Percentiles rank a stretch among this genome's conserved stretches.
Evolutionary conservation across 2,113 vertebrate genomes (phyloP).

Genomic region (Poeciliopsis prolifica): DNA sequence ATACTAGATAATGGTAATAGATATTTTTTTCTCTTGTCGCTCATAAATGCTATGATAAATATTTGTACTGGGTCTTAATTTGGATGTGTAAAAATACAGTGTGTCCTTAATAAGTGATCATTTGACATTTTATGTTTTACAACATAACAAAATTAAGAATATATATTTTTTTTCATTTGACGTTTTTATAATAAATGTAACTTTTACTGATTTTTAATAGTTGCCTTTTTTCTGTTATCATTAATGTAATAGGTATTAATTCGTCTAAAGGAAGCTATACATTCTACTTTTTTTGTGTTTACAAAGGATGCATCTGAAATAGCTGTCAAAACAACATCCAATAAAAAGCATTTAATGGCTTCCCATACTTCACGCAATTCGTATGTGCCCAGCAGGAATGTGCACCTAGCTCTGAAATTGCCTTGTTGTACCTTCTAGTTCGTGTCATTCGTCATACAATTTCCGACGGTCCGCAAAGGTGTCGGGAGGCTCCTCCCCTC

Average conservation of each 20-base stretch:
- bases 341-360: background rate
- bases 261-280: background rate
- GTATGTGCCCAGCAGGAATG: background rate
- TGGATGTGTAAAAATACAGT: too few species aligned
- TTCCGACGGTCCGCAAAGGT: slow-evolving; percentile 44
- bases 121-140: too few species aligned
- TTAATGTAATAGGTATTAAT: background rate
- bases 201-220: too few species aligned
- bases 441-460: background rate
- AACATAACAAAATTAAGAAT: too few species aligned
- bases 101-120: too few species aligned
- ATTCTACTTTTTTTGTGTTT: background rate
- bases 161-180: too few species aligned
- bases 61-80: too few species aligned
- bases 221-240: background rate
- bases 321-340: background rate
- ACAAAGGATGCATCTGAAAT: background rate
- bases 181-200: too few species aligned
- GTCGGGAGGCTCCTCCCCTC: slow-evolving; percentile 68
- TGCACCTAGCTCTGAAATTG: background rate
- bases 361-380: background rate
- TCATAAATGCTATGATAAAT: too few species aligned
- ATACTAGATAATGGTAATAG: too few species aligned
- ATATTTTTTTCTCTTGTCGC: too few species aligned
- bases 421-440: background rate